Conservation (phyloP, 2,888 invertebrate genomes). For the Cephus spinipes region DNA sequence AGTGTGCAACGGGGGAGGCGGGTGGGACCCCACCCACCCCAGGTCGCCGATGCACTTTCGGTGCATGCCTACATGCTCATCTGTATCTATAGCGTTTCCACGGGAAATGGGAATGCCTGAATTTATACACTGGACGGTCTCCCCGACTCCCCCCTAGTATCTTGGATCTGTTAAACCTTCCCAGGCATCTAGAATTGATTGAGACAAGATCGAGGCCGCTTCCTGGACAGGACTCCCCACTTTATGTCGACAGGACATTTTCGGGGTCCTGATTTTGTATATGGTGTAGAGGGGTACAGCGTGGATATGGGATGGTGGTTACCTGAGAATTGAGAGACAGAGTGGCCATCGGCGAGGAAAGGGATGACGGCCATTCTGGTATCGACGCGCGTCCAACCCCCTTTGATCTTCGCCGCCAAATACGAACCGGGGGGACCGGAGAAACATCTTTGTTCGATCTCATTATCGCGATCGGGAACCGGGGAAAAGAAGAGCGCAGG, state of each 20-base stretch:
- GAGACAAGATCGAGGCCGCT: constrained; percentile 50
- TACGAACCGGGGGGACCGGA: background rate
- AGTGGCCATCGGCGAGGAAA: constrained; percentile 57
- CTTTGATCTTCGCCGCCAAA: constrained; percentile 47
- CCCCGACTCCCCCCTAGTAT: background rate
- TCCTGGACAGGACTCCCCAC: constrained; percentile 54
- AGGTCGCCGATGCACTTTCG: no score
- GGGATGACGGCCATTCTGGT: constrained; percentile 48
- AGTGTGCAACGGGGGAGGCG: no score
- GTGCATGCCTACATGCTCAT: background rate
- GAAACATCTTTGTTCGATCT: background rate
- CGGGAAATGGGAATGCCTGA: background rate
- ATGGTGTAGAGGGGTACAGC: background rate
- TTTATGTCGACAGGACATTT: constrained; percentile 49
- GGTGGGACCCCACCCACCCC: no score
- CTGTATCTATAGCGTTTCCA: background rate
- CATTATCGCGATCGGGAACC: background rate
- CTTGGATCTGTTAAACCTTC: constrained; percentile 18
- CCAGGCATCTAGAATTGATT: constrained; percentile 44
- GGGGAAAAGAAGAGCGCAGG: background rate
- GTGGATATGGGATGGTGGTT: constrained; percentile 25
- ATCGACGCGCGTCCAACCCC: constrained; percentile 43
- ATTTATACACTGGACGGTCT: background rate
- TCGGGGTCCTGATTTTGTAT: constrained; percentile 16
- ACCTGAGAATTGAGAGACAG: constrained; percentile 26